Evolutionary conservation across 2,888 invertebrate genomes (phyloP), one percentile per base, ranked within the genome.

Genomic region (Aleiodes testaceus): DNA sequence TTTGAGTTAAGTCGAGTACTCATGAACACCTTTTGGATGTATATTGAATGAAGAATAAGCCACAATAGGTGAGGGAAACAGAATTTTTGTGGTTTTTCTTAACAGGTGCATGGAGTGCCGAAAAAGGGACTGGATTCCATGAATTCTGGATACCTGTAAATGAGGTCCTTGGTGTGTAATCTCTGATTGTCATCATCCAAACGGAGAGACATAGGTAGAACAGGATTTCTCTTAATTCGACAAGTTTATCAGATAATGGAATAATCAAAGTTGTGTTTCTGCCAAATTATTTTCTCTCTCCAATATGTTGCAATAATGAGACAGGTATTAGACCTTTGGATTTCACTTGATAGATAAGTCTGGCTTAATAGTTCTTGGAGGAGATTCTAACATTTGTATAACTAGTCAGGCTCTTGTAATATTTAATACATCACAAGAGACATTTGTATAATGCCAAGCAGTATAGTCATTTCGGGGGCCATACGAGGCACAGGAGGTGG

Each of bases 401-500:
- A 1, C 9, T 36, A 36, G 36, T 36, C 36, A 36, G 11, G 9
- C 36, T 1, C 11, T 36, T 36, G 36, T 36, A 53, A 53, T 30
- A 53, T 53, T 53, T n/a, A 59, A 5, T 59, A 18, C 59, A 59
- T 59, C 16, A 59, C 14, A 42, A 59, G 12, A 30, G 42, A 42
- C 36, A 18, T 16, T 36, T 12, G 36, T 42, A 42, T 36, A 42
- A 30, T 11, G 30, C 59, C 59, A 59, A 36, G 9, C 36, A 36
- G 36, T 36, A 42, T 16, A 63, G 18, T 45, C 42, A 36, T 61
- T 49, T 69, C 18, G 55, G 61, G 49, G 50, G n/a, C 59, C 7
- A 22, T 64, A 42, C 45, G 44, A 45, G 44, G 18, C 63, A 73
- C 74, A 78, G 78, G 75, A 78, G 78, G 67, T 76, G 77, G 75